Conservation (phyloP, 1,140 invertebrate genomes). For the Oncopeltus fasciatus region DNA sequence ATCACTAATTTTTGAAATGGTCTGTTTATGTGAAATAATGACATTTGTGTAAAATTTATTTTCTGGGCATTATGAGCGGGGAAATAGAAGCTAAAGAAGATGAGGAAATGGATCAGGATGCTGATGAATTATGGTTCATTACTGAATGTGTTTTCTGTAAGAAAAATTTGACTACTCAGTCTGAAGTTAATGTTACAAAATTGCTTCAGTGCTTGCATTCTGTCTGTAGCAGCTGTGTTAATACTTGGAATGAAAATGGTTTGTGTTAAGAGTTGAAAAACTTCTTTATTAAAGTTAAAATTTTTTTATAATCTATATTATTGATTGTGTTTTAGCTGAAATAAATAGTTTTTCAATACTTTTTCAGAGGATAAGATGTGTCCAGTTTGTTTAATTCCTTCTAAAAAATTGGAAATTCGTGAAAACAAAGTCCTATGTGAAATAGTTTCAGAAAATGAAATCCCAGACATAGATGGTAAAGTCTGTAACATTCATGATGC, state of each 20-base stretch:
- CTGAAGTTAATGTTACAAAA: not conserved
- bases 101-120: not conserved
- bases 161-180: not conserved
- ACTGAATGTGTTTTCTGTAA: slow-evolving; percentile 2
- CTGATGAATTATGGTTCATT: not conserved
- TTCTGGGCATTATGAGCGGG: not conserved
- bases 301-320: too few relatives aligned
- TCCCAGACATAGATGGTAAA: slow-evolving; percentile 30
- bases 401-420: not conserved
- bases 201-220: not conserved
- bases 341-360: not conserved
- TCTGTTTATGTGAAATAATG: not conserved
- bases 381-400: not conserved
- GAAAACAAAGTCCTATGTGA: slow-evolving; percentile 4
- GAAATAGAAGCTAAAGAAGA: not conserved
- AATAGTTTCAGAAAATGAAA: slow-evolving; percentile 1
- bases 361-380: not conserved
- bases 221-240: not conserved
- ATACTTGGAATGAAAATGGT: not conserved
- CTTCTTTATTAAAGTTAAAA: not conserved
- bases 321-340: not conserved
- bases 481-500: slow-evolving; percentile 68
- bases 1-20: not conserved
- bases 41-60: not conserved
- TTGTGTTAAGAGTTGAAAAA: not conserved